phyloP scores from a whole-genome alignment of 2,888 invertebrate genomes.

The Aethes cnicana region DNA sequence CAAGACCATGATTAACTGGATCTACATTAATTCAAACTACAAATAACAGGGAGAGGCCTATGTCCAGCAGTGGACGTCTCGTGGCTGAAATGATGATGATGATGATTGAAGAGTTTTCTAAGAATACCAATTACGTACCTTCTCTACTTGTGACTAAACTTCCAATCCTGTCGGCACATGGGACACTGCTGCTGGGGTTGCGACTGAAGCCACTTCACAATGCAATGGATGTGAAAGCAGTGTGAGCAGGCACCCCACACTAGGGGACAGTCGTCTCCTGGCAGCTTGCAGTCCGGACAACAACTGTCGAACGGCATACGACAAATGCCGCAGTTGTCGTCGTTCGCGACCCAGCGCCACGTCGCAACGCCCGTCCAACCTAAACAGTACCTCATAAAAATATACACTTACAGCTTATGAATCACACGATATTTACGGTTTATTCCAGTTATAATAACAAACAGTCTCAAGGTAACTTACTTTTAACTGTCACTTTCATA shows the following conservation, averaged over 20 bases:
- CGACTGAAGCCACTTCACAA: slow-evolving; percentile 99
- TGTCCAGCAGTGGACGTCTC: too few relatives aligned
- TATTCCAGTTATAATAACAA: slow-evolving; percentile 17
- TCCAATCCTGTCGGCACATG: slow-evolving; percentile 99
- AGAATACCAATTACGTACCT: too few relatives aligned
- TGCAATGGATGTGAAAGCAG: slow-evolving; percentile 99
- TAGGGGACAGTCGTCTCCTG: slow-evolving; percentile 98
- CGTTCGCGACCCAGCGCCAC: slow-evolving; percentile 99
- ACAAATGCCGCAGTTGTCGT: slow-evolving; percentile 99
- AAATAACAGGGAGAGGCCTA: too few relatives aligned
- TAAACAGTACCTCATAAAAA: too few relatives aligned
- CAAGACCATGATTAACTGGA: too few relatives aligned
- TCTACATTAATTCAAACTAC: too few relatives aligned
- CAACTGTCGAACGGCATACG: slow-evolving; percentile 99
- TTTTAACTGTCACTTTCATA: slow-evolving; percentile 85
- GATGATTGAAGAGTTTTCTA: too few relatives aligned
- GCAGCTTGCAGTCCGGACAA: slow-evolving; percentile 98
- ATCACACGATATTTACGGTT: slow-evolving; percentile 28
- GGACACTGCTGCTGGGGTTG: slow-evolving; percentile 94
- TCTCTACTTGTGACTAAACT: slow-evolving; percentile 91
- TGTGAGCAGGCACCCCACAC: slow-evolving; percentile 99
- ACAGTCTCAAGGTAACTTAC: slow-evolving; percentile 59
- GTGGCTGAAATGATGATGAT: too few relatives aligned
- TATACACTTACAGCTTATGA: too few relatives aligned
- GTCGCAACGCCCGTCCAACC: slow-evolving; percentile 98